Evolutionary conservation across 2,888 invertebrate genomes (phyloP), one percentile per base, ranked within the genome.

Genomic region (Hofmannophila pseudospretella): DNA sequence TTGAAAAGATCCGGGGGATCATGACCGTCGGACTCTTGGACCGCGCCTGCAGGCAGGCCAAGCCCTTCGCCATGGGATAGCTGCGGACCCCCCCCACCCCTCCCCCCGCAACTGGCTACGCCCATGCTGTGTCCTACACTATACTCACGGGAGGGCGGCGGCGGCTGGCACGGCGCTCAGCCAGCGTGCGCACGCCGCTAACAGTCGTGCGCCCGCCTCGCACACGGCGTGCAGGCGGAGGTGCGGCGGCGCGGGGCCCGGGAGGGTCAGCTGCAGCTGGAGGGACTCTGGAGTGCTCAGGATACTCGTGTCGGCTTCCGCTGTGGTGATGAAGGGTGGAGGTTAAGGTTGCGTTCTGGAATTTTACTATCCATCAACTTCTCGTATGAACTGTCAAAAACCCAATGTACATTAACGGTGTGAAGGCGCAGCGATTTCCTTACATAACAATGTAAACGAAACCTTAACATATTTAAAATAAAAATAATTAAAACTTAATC

Each of bases 191-290:
- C 94, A 92, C 7, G 97, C 90, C 64, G 97, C 97, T 38, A 99
- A 89, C 36, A 99, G 89, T 32, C 98, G 87, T 1, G 98, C 96
- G 13, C 96, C 97, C 51, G 95, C 96, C 87, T 99, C 98, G 81
- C 97, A 98, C 34, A 96, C 95, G 61, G 96, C 97, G 84, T 98
- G 97, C 61, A 96, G 92, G 52, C 97, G 96, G 56, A 97, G 90
- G 79, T 95, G 96, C n/a, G 94, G 90, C 8, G 96, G 95, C 54
- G 95, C 93, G 4, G 95, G 91, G 13, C 91, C 90, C 8, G 92
- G 91, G 28, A 94, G 55, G 1, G 63, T 33, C 47, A 81, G 57
- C 19, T 41, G 42, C 36, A 81, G 66, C 38, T 53, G 54, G 7
- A 60, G 51, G 0, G 72, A 63, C 45, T 69, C 78, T 25, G 68